phyloP scores from a whole-genome alignment of 2,113 vertebrate genomes.

The Amblyopsis rosae region DNA sequence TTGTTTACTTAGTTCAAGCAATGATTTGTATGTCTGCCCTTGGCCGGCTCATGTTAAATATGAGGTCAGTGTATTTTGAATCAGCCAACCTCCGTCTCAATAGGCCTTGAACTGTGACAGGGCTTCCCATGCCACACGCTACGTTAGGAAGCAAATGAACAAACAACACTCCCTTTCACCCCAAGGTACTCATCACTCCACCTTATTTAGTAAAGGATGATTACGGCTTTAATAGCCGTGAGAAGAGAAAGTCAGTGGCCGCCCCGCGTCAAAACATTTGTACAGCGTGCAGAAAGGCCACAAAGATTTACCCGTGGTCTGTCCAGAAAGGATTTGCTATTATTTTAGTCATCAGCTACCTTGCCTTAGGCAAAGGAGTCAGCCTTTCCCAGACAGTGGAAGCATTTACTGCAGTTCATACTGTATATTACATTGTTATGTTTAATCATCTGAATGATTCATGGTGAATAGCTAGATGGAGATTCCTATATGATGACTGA shows the following conservation, averaged over 20 bases:
- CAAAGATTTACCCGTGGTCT: slow-evolving; percentile 46
- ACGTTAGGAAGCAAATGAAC: slow-evolving; percentile 59
- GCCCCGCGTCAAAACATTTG: slow-evolving; percentile 71
- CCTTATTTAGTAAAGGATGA: slow-evolving; percentile 56
- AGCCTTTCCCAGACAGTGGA: slow-evolving; percentile 57
- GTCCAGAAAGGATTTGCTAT: slow-evolving; percentile 57
- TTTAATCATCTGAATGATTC: slow-evolving; percentile 38
- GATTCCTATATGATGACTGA: slow-evolving; percentile 53
- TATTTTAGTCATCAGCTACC: slow-evolving; percentile 62
- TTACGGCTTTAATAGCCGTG: slow-evolving; percentile 62
- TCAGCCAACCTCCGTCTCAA: slow-evolving; percentile 54
- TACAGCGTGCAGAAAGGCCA: slow-evolving; percentile 49
- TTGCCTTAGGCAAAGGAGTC: slow-evolving; percentile 23
- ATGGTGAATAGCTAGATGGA: slow-evolving; percentile 30
- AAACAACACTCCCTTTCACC: slow-evolving; percentile 62
- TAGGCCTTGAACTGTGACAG: slow-evolving; percentile 47
- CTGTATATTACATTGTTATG: slow-evolving; percentile 27
- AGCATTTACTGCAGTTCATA: slow-evolving; percentile 54
- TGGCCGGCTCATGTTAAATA: slow-evolving; percentile 72
- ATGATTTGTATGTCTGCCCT: slow-evolving; percentile 60
- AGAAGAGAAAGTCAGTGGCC: slow-evolving; percentile 53
- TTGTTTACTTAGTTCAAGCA: slow-evolving; percentile 68
- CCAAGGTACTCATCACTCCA: slow-evolving; percentile 48
- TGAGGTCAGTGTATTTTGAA: slow-evolving; percentile 74
- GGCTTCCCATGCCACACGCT: slow-evolving; percentile 38